These are phyloP conservation scores for Moxostoma hubbsi DNA, from an alignment of 2,797 vertebrate genomes.

Conservation along the genomic window DNA sequence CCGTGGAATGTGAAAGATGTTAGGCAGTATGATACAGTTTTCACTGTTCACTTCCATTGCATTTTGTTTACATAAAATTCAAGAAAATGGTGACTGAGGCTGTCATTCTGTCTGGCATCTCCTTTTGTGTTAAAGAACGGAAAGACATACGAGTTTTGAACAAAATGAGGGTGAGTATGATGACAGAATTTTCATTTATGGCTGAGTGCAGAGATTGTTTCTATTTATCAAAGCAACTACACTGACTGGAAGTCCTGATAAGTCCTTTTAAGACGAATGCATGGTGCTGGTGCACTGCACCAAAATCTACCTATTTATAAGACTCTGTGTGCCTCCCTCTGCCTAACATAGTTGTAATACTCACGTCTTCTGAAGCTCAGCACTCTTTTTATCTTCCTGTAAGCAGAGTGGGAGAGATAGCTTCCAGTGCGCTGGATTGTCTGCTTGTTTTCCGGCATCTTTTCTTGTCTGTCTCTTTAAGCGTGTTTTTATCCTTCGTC, in stretches of 20 bases:
- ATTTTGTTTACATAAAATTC: too few relatives aligned
- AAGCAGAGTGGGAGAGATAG: constrained; percentile 66
- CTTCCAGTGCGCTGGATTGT: constrained; percentile 60
- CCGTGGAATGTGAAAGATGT: too few relatives aligned
- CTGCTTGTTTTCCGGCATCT: constrained; percentile 65
- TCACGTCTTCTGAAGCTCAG: constrained; percentile 70
- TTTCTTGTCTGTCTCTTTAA: constrained; percentile 7
- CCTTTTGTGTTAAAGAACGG: too few relatives aligned
- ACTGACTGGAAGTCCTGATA: not conserved
- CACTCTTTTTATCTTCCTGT: constrained; percentile 69
- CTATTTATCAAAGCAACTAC: not conserved
- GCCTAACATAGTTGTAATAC: constrained; percentile 45
- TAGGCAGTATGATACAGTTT: too few relatives aligned
- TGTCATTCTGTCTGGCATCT: too few relatives aligned
- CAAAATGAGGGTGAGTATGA: too few relatives aligned
- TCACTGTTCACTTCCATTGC: too few relatives aligned
- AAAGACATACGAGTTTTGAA: too few relatives aligned
- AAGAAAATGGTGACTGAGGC: too few relatives aligned
- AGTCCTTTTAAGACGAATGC: constrained; percentile 2
- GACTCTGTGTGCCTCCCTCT: constrained; percentile 19
- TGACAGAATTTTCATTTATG: too few relatives aligned
- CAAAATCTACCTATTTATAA: constrained; percentile 12
- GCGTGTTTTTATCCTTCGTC: not conserved
- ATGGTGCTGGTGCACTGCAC: constrained; percentile 22
- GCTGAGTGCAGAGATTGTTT: too few relatives aligned